Conservation (phyloP, 2,888 invertebrate genomes). For the Choristoneura rosaceana region DNA sequence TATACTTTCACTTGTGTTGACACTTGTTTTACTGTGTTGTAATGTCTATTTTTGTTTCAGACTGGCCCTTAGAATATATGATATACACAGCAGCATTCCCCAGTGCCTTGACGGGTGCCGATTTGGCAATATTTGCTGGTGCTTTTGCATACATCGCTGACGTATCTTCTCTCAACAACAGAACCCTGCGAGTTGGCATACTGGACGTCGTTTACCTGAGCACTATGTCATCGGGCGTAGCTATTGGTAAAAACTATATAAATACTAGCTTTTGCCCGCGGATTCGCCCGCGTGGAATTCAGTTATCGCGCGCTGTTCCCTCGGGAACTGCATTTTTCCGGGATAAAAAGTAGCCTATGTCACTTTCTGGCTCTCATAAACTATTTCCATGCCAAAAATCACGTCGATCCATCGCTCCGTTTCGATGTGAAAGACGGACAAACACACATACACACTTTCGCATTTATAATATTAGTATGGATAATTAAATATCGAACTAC, state of each 20-base stretch:
- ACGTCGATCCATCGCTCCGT: too few relatives aligned
- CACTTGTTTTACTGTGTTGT: background rate
- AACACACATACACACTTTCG: too few relatives aligned
- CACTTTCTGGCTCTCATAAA: too few relatives aligned
- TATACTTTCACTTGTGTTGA: background rate
- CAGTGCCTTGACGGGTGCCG: conserved; percentile 91
- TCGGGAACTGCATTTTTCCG: too few relatives aligned
- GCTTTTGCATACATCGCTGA: conserved; percentile 93
- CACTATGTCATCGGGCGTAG: conserved; percentile 93
- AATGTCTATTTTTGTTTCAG: conserved; percentile 44
- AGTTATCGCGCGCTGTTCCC: too few relatives aligned
- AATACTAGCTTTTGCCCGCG: background rate
- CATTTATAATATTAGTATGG: too few relatives aligned
- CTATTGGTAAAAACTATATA: conserved; percentile 83
- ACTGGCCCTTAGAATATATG: conserved; percentile 91
- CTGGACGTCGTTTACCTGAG: conserved; percentile 93
- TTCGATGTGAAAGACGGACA: too few relatives aligned
- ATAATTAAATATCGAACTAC: background rate
- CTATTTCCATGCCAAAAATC: too few relatives aligned
- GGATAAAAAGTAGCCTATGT: too few relatives aligned
- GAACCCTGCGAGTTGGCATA: conserved; percentile 92
- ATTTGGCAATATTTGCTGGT: conserved; percentile 92
- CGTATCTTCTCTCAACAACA: conserved; percentile 87
- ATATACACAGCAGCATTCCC: conserved; percentile 92
- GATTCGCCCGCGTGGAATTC: too few relatives aligned